Evolutionary conservation across 1,140 invertebrate species (phyloP).

Genomic region (Drosophila setifemur): DNA sequence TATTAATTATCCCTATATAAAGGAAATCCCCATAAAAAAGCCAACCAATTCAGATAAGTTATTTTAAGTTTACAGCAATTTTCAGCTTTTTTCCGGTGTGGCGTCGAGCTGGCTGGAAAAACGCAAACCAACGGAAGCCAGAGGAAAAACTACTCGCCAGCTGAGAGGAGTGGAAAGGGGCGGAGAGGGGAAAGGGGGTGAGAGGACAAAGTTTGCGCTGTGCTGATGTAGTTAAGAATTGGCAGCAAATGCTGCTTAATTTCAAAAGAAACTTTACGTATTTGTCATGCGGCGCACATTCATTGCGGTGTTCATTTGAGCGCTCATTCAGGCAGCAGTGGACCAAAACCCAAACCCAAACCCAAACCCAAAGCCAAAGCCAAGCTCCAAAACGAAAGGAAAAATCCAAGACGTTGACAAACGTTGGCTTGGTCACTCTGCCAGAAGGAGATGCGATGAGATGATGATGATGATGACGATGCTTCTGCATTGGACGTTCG

Average conservation of each 20-base stretch:
- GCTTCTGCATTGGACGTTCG: conserved; percentile 32
- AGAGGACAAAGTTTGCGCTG: conserved; percentile 75
- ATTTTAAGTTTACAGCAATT: too few relatives aligned
- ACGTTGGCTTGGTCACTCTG: conserved; percentile 49
- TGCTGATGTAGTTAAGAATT: conserved; percentile 80
- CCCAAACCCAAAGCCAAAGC: background rate
- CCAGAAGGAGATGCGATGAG: background rate
- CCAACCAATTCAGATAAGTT: too few relatives aligned
- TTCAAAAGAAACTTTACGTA: conserved; percentile 81
- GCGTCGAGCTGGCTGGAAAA: conserved; percentile 14
- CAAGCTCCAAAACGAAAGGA: background rate
- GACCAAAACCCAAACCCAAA: background rate
- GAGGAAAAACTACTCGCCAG: conserved; percentile 45
- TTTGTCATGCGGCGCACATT: conserved; percentile 80
- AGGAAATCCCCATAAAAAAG: too few relatives aligned
- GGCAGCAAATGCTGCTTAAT: conserved; percentile 81
- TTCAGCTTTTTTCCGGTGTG: conserved; percentile 2
- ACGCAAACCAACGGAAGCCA: conserved; percentile 35
- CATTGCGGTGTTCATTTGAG: conserved; percentile 80
- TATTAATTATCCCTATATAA: too few relatives aligned
- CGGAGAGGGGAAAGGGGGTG: too few relatives aligned
- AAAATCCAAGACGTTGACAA: conserved; percentile 33
- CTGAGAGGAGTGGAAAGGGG: too few relatives aligned
- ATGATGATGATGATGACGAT: conserved; percentile 4
- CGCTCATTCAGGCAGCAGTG: conserved; percentile 61